Evolutionary conservation across 2,888 invertebrate genomes (phyloP), one percentile per base, ranked within the genome.

Genomic region (Bedellia somnulentella): DNA sequence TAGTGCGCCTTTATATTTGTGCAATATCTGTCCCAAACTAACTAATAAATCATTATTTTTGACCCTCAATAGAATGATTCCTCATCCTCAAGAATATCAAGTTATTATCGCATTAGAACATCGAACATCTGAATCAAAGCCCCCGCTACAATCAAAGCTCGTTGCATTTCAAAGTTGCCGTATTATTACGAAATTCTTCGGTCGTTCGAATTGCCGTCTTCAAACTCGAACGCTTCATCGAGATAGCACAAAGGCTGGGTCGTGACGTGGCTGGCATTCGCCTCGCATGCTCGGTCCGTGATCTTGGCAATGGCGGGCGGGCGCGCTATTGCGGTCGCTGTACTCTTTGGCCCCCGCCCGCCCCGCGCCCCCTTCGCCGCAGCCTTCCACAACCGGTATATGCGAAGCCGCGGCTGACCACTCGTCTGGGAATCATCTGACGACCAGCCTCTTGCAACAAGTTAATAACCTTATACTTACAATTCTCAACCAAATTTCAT

Each of bases 271-370:
- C 70, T 70, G 73, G 71, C 73, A 73, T 73, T 73, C 70, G 71
- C 66, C 49, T 59, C 61, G 62, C 62, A 58, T 57, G 60, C 63
- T 58, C 66, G 56, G 70, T 58, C 79, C 79, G 70, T 79, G 80
- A 79, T 79, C 79, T 80, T 80, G 80, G 78, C 79, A 78, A 71
- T 78, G 77, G 60, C 61, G 57, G 63, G 57, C 57, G 62, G 44
- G 39, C 23, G 30, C 37, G 54, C 52, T 63, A 67, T 70, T 64
- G 71, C 71, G 70, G 71, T 70, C 70, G 71, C 60, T 70, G 71
- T 71, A 75, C 73, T 57, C 70, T 29, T 46, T 42, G 42, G 45
- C 44, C 46, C 43, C 40, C 43, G 27, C 38, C 39, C 39, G 38
- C 42, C 41, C 40, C 42, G 33, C 42, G 36, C 40, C 25, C 38